These are phyloP conservation scores for Plotosus lineatus DNA, from an alignment of 2,113 vertebrate species.

Conservation along the genomic window DNA sequence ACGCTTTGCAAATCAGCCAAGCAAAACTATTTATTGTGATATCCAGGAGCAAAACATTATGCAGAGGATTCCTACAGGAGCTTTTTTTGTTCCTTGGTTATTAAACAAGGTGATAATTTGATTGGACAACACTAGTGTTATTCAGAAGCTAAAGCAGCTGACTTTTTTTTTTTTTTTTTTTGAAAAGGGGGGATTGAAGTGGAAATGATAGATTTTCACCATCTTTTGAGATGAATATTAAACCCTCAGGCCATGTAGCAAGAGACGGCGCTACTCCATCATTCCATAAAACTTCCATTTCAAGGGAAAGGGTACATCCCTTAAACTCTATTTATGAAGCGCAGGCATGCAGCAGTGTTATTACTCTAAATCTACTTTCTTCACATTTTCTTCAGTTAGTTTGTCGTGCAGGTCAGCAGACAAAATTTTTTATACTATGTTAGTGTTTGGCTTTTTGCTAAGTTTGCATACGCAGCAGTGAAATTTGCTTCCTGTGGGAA, in stretches of 20 bases:
- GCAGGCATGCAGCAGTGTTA: not conserved
- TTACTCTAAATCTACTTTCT: slow-evolving; percentile 2
- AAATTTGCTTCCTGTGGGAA: not conserved
- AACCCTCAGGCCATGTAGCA: slow-evolving; percentile 26
- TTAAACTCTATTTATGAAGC: slow-evolving; percentile 15
- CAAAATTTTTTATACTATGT: not conserved
- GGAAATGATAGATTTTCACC: slow-evolving; percentile 7
- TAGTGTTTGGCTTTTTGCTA: not conserved
- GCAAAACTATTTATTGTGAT: slow-evolving; percentile 8
- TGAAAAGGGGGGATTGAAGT: slow-evolving; percentile 1
- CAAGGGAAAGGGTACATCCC: not conserved
- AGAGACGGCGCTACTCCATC: slow-evolving; percentile 14
- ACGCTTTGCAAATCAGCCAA: slow-evolving; percentile 4
- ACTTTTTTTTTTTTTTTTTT: not conserved
- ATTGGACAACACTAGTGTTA: not conserved
- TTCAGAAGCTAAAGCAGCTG: not conserved
- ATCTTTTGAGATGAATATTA: slow-evolving; percentile 31
- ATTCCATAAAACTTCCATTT: slow-evolving; percentile 18
- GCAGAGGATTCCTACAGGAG: not conserved
- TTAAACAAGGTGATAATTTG: slow-evolving; percentile 8
- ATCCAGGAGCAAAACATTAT: not conserved
- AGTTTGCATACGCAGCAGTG: not conserved
- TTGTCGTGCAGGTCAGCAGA: slow-evolving; percentile 14
- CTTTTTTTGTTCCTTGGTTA: not conserved
- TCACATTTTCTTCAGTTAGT: not conserved